Evolutionary conservation across 2,888 invertebrate species (phyloP).

Genomic region (Molorchus minor): DNA sequence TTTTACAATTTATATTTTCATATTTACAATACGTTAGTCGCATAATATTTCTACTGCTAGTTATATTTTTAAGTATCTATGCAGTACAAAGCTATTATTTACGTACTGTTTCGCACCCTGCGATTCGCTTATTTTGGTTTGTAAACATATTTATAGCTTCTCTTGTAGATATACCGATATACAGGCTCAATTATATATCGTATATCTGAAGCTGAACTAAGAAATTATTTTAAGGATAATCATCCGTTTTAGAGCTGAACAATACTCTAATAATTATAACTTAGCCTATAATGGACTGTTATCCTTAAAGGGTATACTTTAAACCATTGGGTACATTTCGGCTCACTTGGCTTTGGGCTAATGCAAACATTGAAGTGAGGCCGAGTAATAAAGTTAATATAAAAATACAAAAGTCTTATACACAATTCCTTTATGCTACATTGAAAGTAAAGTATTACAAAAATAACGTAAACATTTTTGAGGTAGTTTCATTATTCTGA

Average conservation of each 20-base stretch:
- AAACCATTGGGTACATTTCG: background rate
- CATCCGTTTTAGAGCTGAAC: no score
- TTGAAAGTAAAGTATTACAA: constrained; percentile 12
- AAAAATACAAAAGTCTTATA: constrained; percentile 27
- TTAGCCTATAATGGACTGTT: no score
- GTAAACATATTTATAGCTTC: background rate
- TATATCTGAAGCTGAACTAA: constrained; percentile 46
- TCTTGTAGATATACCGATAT: constrained; percentile 53
- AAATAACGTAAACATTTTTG: constrained; percentile 17
- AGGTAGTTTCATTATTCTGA: constrained; percentile 17
- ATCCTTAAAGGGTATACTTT: constrained; percentile 13
- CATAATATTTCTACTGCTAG: constrained; percentile 9
- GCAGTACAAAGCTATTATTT: constrained; percentile 28
- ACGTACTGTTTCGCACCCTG: constrained; percentile 58
- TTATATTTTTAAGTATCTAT: constrained; percentile 4
- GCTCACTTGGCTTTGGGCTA: no score
- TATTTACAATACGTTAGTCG: constrained; percentile 18
- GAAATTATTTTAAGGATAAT: constrained; percentile 15
- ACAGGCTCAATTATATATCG: constrained; percentile 59
- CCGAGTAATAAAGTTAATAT: constrained; percentile 7
- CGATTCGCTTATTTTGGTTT: constrained; percentile 55
- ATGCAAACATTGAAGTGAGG: no score
- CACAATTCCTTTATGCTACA: constrained; percentile 19
- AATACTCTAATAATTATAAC: no score
- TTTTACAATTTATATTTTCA: constrained; percentile 1